These are phyloP conservation scores for Condylura cristata DNA, from an alignment of 2,113 vertebrate species.

Conservation along the genomic window DNA sequence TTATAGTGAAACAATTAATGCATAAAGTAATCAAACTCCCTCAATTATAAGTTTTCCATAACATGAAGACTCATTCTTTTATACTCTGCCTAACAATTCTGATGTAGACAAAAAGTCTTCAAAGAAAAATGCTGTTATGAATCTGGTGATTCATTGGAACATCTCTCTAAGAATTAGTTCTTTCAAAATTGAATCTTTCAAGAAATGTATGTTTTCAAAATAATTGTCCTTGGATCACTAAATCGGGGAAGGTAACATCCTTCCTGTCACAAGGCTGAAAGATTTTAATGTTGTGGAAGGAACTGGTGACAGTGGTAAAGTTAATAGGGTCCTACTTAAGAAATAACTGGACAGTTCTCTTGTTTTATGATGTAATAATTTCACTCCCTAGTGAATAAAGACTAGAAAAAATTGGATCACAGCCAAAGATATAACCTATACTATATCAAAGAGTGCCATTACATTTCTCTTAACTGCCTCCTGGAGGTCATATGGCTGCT, in stretches of 20 bases:
- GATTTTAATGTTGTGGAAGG: conserved; percentile 58
- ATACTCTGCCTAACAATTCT: conserved; percentile 16
- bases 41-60: conserved; percentile 37
- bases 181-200: conserved; percentile 62
- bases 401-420: conserved; percentile 44
- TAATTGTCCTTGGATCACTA: conserved; percentile 39
- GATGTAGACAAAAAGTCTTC: conserved; percentile 44
- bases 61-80: conserved; percentile 32
- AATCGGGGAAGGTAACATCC: conserved; percentile 23
- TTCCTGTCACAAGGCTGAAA: conserved; percentile 43
- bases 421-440: conserved; percentile 60
- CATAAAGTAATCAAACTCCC: conserved; percentile 35
- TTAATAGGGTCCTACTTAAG: conserved; percentile 72
- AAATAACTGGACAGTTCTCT: conserved; percentile 70
- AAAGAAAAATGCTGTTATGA: conserved; percentile 53
- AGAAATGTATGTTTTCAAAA: conserved; percentile 68
- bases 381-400: conserved; percentile 67
- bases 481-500: conserved; percentile 51
- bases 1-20: conserved; percentile 28
- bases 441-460: conserved; percentile 38
- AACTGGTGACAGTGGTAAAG: conserved; percentile 67
- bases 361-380: conserved; percentile 71
- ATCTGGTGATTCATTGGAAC: conserved; percentile 48
- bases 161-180: conserved; percentile 62
- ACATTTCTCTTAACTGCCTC: conserved; percentile 42